Evolutionary conservation across 2,113 vertebrate genomes (phyloP), one percentile per base, ranked within the genome.

Genomic region (Anthoscopus minutus): DNA sequence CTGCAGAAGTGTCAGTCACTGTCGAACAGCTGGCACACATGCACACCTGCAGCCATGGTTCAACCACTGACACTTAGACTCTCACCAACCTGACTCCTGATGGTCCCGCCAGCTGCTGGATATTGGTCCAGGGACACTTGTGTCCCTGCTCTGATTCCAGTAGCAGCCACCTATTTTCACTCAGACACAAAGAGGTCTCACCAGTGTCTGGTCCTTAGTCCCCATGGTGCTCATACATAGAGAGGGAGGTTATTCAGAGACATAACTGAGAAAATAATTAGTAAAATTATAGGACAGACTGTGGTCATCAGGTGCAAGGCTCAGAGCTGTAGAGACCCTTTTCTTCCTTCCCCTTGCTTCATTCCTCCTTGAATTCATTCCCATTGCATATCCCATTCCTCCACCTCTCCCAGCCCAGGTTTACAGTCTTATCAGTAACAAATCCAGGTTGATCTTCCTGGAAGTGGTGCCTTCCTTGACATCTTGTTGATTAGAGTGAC

Each of bases 1-100:
- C 0, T 22, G 5, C 1, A 4, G 28, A 44, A 58, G 21, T 28
- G 13, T 31, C 18, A 53, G n/a, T 20, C 2, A 1, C 10, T 2
- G 2, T 15, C 12, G 28, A 65, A 13, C 19, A 87, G 22, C 42
- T 23, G 4, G 6, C 15, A 82, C 21, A 30, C 0, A 0, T 35
- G 35, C 31, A 54, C 7, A 33, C 25, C 5, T 70, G 13, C 2
- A 3, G 14, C 66, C 28, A 8, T 2, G 3, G 7, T 60, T 38
- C 50, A 70, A 35, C 6, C 28, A 28, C 24, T 0, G 0, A 8
- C 17, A n/a, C 9, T 4, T 3, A 51, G 40, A 28, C 24, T 9
- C 4, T 80, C 30, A 31, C 23, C 11, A 1, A 1, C 25, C 4
- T 42, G 9, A 7, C 3, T 67, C 47, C 35, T 7, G 2, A 45